These are phyloP conservation scores for Tinamus guttatus DNA, from an alignment of 2,113 vertebrate genomes.

Conservation along the genomic window DNA sequence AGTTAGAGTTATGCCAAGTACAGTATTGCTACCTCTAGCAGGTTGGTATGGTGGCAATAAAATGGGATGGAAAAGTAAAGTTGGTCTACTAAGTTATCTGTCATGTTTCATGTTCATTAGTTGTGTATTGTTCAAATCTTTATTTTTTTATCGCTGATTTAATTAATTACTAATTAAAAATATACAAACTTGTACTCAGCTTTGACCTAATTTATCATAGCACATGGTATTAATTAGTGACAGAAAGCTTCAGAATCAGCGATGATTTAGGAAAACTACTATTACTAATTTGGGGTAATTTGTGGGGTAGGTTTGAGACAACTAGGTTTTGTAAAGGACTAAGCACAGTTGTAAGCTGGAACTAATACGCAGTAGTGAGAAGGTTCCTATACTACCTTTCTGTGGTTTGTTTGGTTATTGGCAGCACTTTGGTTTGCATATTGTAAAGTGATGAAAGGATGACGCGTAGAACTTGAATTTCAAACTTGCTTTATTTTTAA, in stretches of 20 bases:
- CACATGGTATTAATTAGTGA: slow-evolving; percentile 8
- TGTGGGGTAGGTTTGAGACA: not conserved
- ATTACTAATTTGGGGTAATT: not conserved
- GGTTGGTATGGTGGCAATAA: not conserved
- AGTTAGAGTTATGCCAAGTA: not conserved
- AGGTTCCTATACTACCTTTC: not conserved
- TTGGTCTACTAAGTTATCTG: not conserved
- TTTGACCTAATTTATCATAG: not conserved
- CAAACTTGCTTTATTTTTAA: not conserved
- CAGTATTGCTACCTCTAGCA: not conserved
- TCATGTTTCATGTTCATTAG: not conserved
- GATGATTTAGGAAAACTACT: not conserved
- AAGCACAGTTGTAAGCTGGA: not conserved
- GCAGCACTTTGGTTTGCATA: not conserved
- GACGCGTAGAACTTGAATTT: not conserved
- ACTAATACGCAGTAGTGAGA: not conserved
- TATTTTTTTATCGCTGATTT: not conserved
- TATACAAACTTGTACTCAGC: not conserved
- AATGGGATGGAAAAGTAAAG: not conserved
- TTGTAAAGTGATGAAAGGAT: not conserved
- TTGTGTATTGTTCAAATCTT: not conserved
- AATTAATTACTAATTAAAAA: not conserved
- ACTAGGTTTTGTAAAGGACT: not conserved
- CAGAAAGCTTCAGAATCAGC: not conserved
- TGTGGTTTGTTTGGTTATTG: not conserved